These are phyloP conservation scores for Synergus japonicus DNA, from an alignment of 2,888 invertebrate genomes.

Conservation along the genomic window DNA sequence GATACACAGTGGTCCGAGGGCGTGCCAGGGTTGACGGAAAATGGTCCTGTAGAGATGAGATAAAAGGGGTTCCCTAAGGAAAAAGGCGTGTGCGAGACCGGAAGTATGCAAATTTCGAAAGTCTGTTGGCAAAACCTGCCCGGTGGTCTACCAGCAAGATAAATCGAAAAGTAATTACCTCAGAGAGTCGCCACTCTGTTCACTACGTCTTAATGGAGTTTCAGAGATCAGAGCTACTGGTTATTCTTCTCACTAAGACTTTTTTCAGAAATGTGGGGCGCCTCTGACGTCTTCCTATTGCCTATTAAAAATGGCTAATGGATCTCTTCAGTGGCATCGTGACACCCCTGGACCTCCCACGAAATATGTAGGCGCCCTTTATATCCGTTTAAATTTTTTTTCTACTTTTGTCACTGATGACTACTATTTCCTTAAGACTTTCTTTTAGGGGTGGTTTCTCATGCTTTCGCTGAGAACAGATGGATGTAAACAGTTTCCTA, in stretches of 20 bases:
- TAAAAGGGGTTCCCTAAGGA: constrained; percentile 25
- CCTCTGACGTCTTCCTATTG: constrained; percentile 37
- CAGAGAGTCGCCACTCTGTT: constrained; percentile 34
- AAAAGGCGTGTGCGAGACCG: constrained; percentile 55
- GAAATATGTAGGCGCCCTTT: constrained; percentile 42
- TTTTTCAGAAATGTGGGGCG: constrained; percentile 20
- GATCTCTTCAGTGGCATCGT: constrained; percentile 27
- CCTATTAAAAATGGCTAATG: constrained; percentile 49
- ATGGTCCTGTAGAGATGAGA: constrained; percentile 35
- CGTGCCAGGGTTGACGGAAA: constrained; percentile 32
- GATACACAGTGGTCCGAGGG: constrained; percentile 45
- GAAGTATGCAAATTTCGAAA: constrained; percentile 69
- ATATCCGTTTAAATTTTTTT: constrained; percentile 42
- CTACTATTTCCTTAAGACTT: constrained; percentile 33
- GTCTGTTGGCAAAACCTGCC: constrained; percentile 70
- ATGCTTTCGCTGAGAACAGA: constrained; percentile 21
- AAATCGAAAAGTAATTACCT: constrained; percentile 71
- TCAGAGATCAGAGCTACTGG: constrained; percentile 42
- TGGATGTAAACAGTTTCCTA: neutral
- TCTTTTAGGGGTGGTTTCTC: neutral
- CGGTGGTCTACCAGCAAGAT: constrained; percentile 70
- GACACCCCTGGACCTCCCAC: constrained; percentile 46
- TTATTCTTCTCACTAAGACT: constrained; percentile 25
- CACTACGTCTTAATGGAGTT: constrained; percentile 46
- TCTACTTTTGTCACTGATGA: constrained; percentile 29